Base-by-base conservation (phyloP, 2,888 invertebrate species). In the Drosophila nigritarsus region DNA sequence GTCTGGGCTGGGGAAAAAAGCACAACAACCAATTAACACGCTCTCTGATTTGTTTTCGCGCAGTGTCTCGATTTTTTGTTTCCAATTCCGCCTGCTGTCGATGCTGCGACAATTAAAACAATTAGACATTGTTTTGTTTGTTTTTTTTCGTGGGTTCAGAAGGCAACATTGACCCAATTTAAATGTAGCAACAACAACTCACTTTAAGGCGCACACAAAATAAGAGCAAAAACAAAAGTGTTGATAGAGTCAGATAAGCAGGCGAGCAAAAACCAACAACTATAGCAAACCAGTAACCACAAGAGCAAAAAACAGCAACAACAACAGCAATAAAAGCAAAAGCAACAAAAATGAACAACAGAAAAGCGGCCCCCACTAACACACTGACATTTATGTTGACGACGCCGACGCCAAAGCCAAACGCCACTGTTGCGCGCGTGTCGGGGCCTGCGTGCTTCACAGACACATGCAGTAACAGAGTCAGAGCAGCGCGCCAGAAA, bases 371-470 rank as follows among this genome's bases (percentile, higher is more conserved):
- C 82, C 80, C 73, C 73, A 81, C 81, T 80, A 81, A 81, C 82
- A 82, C 82, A 81, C 75, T 82, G 73, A 75, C 82, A 82, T 76
- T 81, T 81, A 81, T 81, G 81, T 73, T 81, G 64, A 54, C 64
- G 56, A 55, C 67, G 66, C 40, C 58, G 50, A 45, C 53, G 61
- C 45, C 61, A 67, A 15, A 60, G 65, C 60, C 68, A 75, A 67
- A 18, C 68, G 74, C 60, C 66, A 75, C 71, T 81, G 78, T 73
- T 80, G 76, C 80, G 83, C 80, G 82, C 78, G 83, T 82, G 78
- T 83, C 82, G 82, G 83, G 82, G 82, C 82, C 82, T 81, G 80
- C 66, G 80, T 79, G 80, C 74, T 78, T 74, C 65, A 80, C 68
- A 80, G 68, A 69, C 68, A 80, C 67, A 65, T 78, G 75, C 73